Base-by-base conservation (phyloP, 2,888 invertebrate genomes). In the Orthonevra nobilis region DNA sequence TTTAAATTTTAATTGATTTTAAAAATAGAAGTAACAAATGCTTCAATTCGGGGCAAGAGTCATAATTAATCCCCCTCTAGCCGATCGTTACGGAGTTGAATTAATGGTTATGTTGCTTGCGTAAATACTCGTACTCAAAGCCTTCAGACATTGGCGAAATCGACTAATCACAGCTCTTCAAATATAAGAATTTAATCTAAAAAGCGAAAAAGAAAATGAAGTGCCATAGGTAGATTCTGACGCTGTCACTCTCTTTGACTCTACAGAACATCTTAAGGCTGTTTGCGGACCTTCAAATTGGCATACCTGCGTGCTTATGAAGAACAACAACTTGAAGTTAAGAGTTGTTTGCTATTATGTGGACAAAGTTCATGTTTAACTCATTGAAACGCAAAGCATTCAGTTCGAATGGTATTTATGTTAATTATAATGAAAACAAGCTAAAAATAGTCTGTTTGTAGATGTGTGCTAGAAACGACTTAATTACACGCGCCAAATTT, bases 211-310 rank as follows among this genome's bases (percentile, higher is more conserved):
- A 42, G 3, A 20, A 20, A 36, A 36, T n/a, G n/a, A 30, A 48
- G 14, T 3, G 7, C 4, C 58, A 42, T 42, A 32, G 42, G 30
- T 28, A 58, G 30, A 42, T 58, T 40, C 30, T 30, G 32, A 15
- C 15, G 26, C 54, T 38, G 32, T 19, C 38, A 38, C 38, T 7
- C 15, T 26, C 36, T 17, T 38, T 26, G 17, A 38, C 38, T 38
- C 17, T 15, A 38, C 54, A 38, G 26, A n/a, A 20, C 9, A 54
- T 23, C 26, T 19, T 3, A 42, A 19, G 20, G 30, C 14, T 58
- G 15, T 58, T 58, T 58, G 42, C 32, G 46, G 34, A 60, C 60
- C 60, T 60, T 60, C 60, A 34, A 46, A 46, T 46, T 46, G 60
- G 34, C 60, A 60, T 60, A 60, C 15, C 44, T 44, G 15, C 19